Evolutionary conservation across 2,888 invertebrate species (phyloP).

Genomic region (Acanthopleura granulata): DNA sequence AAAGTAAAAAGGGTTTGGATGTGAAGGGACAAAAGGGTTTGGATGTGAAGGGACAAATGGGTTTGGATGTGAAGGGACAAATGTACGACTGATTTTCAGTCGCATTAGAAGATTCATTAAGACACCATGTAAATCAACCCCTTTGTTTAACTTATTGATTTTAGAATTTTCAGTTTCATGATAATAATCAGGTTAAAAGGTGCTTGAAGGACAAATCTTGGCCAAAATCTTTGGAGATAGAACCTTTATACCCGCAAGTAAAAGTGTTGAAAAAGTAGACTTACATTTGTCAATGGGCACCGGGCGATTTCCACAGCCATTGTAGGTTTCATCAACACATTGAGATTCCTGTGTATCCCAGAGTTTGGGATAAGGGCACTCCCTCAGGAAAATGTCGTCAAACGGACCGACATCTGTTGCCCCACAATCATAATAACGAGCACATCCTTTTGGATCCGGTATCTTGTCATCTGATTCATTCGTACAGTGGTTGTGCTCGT

Average conservation of each 20-base stretch:
- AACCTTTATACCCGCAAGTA: no score
- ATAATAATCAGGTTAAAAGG: no score
- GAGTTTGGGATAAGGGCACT: not conserved
- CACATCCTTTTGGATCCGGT: not conserved
- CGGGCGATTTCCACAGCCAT: not conserved
- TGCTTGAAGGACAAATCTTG: no score
- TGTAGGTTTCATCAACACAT: not conserved
- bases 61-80: no score
- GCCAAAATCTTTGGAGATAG: no score
- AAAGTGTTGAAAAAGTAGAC: not conserved
- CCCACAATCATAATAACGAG: constrained; percentile 11
- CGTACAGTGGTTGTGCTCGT: not conserved
- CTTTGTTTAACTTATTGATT: no score
- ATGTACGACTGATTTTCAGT: no score
- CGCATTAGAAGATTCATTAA: no score
- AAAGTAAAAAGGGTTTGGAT: not conserved
- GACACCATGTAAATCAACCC: no score
- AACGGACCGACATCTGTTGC: not conserved
- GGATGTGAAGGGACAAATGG: no score
- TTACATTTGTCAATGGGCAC: constrained; percentile 2
- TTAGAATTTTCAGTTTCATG: no score
- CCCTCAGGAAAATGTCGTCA: constrained; percentile 7
- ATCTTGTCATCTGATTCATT: not conserved
- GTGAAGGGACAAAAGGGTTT: no score
- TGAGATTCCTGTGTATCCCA: not conserved